These are phyloP conservation scores for Holothuria leucospilota DNA, from an alignment of 53 echinoderm and acorn worm species.

Conservation along the genomic window DNA sequence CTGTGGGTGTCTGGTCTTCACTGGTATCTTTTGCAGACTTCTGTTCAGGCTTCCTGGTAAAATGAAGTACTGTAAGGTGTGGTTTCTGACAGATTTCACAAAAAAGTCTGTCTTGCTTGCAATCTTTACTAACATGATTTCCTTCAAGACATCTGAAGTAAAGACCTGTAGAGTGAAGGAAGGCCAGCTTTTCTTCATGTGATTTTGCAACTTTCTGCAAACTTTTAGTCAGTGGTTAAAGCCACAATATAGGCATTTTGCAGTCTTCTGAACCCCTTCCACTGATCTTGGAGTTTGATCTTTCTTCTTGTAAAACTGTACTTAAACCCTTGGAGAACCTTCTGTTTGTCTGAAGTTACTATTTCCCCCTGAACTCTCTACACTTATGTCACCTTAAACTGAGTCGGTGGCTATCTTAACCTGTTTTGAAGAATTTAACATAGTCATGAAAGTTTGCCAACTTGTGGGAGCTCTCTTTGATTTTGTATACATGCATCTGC, in stretches of 20 bases:
- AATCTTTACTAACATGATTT: slow-evolving; percentile 61
- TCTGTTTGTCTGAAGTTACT: neutral
- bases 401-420: slow-evolving; percentile 41
- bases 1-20: neutral
- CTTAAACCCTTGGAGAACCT: slow-evolving; percentile 12
- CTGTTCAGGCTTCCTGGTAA: neutral
- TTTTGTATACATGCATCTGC: slow-evolving; percentile 4
- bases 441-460: slow-evolving; percentile 36
- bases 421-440: slow-evolving; percentile 45
- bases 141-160: slow-evolving; percentile 69
- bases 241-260: slow-evolving; percentile 44
- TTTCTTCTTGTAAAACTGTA: neutral
- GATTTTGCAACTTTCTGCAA: slow-evolving; percentile 51
- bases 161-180: slow-evolving; percentile 58
- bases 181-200: slow-evolving; percentile 45
- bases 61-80: slow-evolving; percentile 71
- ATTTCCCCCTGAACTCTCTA: neutral
- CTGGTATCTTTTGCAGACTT: neutral
- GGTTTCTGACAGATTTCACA: slow-evolving; percentile 47
- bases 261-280: neutral
- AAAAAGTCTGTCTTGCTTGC: slow-evolving; percentile 50
- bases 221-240: slow-evolving; percentile 37
- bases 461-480: slow-evolving; percentile 2
- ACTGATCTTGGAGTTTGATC: neutral
- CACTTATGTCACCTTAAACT: slow-evolving; percentile 19